Evolutionary conservation across 92 coral and sea anemone species (phyloP).

Genomic region (Phenganax subtilis): DNA sequence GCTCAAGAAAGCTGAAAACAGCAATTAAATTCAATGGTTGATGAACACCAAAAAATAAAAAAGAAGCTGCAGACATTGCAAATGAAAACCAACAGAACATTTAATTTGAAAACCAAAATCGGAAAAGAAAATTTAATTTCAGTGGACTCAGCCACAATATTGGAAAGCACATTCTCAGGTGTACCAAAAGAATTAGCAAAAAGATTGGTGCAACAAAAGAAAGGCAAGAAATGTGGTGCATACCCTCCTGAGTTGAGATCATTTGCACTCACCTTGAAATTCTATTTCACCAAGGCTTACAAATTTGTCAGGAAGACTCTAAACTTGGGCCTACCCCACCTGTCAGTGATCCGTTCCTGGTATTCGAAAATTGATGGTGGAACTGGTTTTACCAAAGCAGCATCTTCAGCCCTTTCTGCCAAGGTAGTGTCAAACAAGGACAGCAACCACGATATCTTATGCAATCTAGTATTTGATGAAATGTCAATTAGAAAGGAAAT

Average conservation of each 20-base stretch:
- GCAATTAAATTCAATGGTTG: constrained; percentile 9
- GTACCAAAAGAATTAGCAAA: constrained; percentile 24
- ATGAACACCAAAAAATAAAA: background rate
- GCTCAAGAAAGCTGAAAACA: constrained; percentile 9
- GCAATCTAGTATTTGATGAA: constrained; percentile 35
- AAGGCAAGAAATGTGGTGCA: background rate
- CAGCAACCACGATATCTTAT: constrained; percentile 12
- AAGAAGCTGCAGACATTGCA: constrained; percentile 3
- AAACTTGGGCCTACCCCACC: constrained; percentile 24
- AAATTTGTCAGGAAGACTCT: constrained; percentile 30
- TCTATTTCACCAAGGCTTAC: constrained; percentile 33
- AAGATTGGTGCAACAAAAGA: constrained; percentile 13
- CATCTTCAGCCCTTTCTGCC: constrained; percentile 14
- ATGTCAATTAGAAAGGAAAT: constrained; percentile 38
- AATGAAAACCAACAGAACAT: constrained; percentile 15
- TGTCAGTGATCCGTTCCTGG: constrained; percentile 19
- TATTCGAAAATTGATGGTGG: constrained; percentile 19
- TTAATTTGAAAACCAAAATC: background rate
- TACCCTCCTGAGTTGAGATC: constrained; percentile 26
- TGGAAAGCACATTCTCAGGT: constrained; percentile 30
- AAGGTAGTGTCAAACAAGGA: constrained; percentile 21
- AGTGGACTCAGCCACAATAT: constrained; percentile 10
- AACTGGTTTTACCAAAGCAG: constrained; percentile 31
- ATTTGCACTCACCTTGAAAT: constrained; percentile 28
- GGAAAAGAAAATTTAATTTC: background rate